Evolutionary conservation across 2,113 vertebrate genomes (phyloP), one percentile per base, ranked within the genome.

Genomic region (Numenius arquata): DNA sequence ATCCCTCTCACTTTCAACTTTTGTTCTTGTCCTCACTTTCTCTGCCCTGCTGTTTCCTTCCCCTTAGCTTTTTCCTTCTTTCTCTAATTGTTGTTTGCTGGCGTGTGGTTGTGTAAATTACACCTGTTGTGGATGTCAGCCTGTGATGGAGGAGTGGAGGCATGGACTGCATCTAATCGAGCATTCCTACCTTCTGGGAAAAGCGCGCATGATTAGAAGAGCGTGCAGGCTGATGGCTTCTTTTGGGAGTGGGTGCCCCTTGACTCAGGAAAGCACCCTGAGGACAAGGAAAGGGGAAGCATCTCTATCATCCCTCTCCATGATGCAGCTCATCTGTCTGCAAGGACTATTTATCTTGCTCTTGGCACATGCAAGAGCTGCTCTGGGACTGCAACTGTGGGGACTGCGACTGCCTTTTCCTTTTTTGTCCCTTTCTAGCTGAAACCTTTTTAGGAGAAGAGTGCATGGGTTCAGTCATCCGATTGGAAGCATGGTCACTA

Each of bases 321-420:
- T 59, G 48, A 29, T 73, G 32, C 59, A 81, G 43, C 26, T 73
- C 25, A 21, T 56, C 12, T 80, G 1, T 36, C 36, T 83, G 29
- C 62, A 56, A 62, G 41, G 41, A 11, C 19, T 66, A 2, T 71
- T n/a, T 66, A 12, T 67, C 59, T 86, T 50, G 20, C 22, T 85
- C 38, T 62, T 71, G 4, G 8, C 34, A 21, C 1, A 0, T 38
- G 52, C 48, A 32, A 48, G 0, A 0, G 8, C n/a, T 81, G 29
- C 91, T 90, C 45, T 48, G 25, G 12, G 3, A 16, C 53, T 34
- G 19, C 66, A 43, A 80, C 5, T 56, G 1, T 45, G 22, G 43
- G 38, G 18, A n/a, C n/a, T n/a, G n/a, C n/a, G n/a, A n/a, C n/a
- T n/a, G 17, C 43, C 32, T 76, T 68, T 76, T 68, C 62, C n/a